Evolutionary conservation across 37 sponge, comb jelly and placozoan species (phyloP).

Genomic region (Chondrilla cf. caribensis): DNA sequence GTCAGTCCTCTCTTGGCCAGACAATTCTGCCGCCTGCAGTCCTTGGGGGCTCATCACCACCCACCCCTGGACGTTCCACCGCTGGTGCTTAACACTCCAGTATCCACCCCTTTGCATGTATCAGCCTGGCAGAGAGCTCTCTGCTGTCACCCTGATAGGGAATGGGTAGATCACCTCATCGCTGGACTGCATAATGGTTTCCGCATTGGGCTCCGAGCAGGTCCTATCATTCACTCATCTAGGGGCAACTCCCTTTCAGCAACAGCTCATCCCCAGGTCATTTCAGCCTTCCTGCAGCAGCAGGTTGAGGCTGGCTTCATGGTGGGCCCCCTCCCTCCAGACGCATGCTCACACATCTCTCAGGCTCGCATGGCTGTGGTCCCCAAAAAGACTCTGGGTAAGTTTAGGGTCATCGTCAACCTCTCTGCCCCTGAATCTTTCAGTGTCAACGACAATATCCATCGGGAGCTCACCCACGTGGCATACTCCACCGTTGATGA

Average conservation of each 20-base stretch:
- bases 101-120: background rate
- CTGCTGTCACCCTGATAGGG: background rate
- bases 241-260: background rate
- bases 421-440: background rate
- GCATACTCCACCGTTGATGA: background rate
- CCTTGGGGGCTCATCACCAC: background rate
- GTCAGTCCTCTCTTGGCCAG: background rate
- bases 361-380: background rate
- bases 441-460: slow-evolving; percentile 9
- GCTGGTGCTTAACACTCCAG: background rate
- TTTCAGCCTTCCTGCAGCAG: background rate
- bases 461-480: background rate
- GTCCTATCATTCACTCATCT: background rate
- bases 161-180: background rate
- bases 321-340: background rate
- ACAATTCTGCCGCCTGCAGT: background rate
- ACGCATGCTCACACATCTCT: background rate
- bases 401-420: slow-evolving; percentile 4
- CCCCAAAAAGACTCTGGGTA: background rate
- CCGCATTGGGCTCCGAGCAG: background rate
- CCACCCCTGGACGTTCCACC: background rate
- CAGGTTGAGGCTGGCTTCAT: background rate
- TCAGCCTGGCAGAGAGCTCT: background rate
- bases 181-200: background rate
- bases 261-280: background rate